These are phyloP conservation scores for Macrostomum lignano DNA, from an alignment of 1,140 invertebrate species.

Conservation along the genomic window DNA sequence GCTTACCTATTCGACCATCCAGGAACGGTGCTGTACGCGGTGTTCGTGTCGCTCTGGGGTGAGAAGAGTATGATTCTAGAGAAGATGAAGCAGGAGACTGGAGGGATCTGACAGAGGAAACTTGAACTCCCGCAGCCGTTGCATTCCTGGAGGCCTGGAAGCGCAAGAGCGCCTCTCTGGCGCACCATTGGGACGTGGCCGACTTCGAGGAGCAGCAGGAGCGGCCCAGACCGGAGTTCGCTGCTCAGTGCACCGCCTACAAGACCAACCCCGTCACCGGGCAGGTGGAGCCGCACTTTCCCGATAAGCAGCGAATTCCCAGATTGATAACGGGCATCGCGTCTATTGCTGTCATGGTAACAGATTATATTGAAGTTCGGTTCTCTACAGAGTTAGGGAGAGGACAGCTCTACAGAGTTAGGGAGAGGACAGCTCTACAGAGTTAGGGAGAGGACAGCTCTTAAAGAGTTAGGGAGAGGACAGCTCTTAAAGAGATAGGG, in stretches of 20 bases:
- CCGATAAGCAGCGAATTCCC: slow-evolving; percentile 10
- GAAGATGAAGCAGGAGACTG: slow-evolving; percentile 3
- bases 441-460: too few species aligned
- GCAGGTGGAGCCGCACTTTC: slow-evolving; percentile 30
- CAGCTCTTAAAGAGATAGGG: too few species aligned
- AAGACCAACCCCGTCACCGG: slow-evolving; percentile 9
- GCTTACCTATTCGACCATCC: slow-evolving; percentile 46
- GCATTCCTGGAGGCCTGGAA: slow-evolving; percentile 30
- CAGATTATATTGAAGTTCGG: background rate
- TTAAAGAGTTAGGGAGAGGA: too few species aligned
- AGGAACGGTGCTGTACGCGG: slow-evolving; percentile 42
- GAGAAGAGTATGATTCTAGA: slow-evolving; percentile 10
- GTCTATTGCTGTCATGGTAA: slow-evolving; percentile 4
- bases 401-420: too few species aligned
- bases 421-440: too few species aligned
- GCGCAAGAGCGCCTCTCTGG: slow-evolving; percentile 17
- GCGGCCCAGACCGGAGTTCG: slow-evolving; percentile 8
- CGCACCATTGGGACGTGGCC: slow-evolving; percentile 29
- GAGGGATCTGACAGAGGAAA: slow-evolving; percentile 7
- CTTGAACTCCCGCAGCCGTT: slow-evolving; percentile 16
- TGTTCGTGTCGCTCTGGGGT: slow-evolving; percentile 48
- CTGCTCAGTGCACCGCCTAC: slow-evolving; percentile 6
- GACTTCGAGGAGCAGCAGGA: slow-evolving; percentile 25
- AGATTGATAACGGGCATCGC: slow-evolving; percentile 1
- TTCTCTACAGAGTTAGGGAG: background rate